These are phyloP conservation scores for Mormyrus proboscirostris DNA, from an alignment of 2,797 vertebrate genomes.

Conservation along the genomic window DNA sequence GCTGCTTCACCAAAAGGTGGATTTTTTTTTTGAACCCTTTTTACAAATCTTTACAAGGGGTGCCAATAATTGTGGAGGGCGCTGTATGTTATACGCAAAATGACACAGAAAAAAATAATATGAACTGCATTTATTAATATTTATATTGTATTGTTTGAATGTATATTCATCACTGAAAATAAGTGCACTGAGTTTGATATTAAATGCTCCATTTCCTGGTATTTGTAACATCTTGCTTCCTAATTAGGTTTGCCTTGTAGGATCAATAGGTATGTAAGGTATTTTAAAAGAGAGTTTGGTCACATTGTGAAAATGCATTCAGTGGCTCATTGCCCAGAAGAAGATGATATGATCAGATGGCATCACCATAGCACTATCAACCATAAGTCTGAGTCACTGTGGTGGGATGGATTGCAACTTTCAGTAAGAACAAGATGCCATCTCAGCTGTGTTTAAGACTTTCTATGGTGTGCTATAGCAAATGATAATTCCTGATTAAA, in stretches of 20 bases:
- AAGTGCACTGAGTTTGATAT: background rate
- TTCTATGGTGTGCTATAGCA: background rate
- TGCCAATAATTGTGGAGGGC: no score
- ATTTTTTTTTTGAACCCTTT: no score
- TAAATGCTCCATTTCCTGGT: background rate
- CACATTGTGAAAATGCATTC: slow-evolving; percentile 57
- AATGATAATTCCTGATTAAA: background rate
- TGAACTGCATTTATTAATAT: background rate
- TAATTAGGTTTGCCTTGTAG: slow-evolving; percentile 48
- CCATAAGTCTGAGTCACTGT: slow-evolving; percentile 45
- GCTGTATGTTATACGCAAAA: background rate
- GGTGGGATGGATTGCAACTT: background rate
- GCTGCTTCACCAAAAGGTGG: no score
- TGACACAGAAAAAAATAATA: background rate
- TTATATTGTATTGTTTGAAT: background rate
- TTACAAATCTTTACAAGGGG: no score
- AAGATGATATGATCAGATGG: slow-evolving; percentile 52
- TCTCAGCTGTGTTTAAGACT: background rate
- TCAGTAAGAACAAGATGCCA: background rate
- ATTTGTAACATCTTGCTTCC: slow-evolving; percentile 42
- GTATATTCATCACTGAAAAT: background rate
- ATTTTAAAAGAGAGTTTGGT: slow-evolving; percentile 38
- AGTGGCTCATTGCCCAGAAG: slow-evolving; percentile 47
- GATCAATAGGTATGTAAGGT: slow-evolving; percentile 50
- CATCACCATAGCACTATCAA: slow-evolving; percentile 51